phyloP scores from a whole-genome alignment of 2,797 vertebrate species.

The Tokudaia muenninki region DNA sequence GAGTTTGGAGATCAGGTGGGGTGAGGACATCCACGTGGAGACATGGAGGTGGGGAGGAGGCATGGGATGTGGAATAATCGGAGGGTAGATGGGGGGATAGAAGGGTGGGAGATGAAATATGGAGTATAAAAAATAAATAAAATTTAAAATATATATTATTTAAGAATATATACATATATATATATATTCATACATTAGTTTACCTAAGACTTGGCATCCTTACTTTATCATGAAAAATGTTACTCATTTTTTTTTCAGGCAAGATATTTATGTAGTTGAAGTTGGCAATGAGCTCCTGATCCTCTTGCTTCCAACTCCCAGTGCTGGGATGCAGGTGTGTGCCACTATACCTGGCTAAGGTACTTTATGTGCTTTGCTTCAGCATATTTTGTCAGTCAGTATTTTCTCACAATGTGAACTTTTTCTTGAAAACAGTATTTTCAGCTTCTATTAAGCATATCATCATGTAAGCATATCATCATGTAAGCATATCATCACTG shows the following conservation, averaged over 20 bases:
- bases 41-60: too few relatives aligned
- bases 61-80: too few relatives aligned
- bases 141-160: background rate
- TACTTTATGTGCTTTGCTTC: background rate
- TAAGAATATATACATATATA: background rate
- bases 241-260: background rate
- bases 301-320: background rate
- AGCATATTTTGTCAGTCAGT: background rate
- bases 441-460: background rate
- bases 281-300: background rate
- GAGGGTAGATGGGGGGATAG: too few relatives aligned
- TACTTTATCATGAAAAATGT: background rate
- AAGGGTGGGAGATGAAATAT: too few relatives aligned
- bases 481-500: background rate
- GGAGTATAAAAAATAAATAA: too few relatives aligned
- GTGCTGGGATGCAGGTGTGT: background rate
- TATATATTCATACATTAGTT: background rate
- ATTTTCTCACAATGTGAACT: constrained; percentile 22
- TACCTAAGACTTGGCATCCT: background rate
- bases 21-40: too few relatives aligned
- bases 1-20: too few relatives aligned
- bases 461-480: background rate
- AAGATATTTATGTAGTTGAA: background rate
- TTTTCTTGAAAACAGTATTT: background rate
- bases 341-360: background rate